Percentiles rank a stretch among this genome's conserved stretches.
phyloP scores from a whole-genome alignment of 2,797 vertebrate genomes.

The Argyrosomus regius region DNA sequence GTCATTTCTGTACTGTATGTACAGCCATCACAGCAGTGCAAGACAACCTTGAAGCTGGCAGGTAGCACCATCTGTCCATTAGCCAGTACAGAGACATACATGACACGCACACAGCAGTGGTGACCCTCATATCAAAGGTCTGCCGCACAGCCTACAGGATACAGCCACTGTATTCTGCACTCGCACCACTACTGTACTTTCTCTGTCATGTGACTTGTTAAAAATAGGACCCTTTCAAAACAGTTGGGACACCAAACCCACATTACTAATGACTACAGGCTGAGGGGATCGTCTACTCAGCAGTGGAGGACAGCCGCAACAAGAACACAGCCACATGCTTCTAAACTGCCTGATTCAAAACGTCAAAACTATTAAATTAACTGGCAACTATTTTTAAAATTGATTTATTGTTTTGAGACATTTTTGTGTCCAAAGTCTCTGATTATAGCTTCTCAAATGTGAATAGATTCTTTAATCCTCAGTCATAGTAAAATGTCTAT shows the following conservation, averaged over 20 bases:
- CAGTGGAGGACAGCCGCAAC: constrained; percentile 8
- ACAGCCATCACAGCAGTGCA: constrained; percentile 20
- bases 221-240: constrained; percentile 25
- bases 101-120: constrained; percentile 18
- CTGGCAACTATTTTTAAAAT: no score
- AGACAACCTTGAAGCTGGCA: constrained; percentile 65
- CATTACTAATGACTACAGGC: constrained; percentile 17
- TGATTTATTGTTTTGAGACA: no score
- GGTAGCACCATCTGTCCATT: constrained; percentile 65
- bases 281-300: neutral
- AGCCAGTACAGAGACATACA: constrained; percentile 35
- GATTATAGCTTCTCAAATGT: no score
- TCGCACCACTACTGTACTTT: constrained; percentile 2
- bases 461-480: no score
- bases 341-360: neutral
- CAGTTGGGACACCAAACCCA: neutral
- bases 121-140: constrained; percentile 32
- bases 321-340: neutral
- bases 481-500: no score
- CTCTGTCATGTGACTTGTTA: neutral
- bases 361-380: neutral
- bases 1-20: neutral
- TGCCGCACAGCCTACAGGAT: constrained; percentile 1
- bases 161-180: constrained; percentile 1
- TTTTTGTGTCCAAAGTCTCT: no score